Evolutionary conservation across 2,888 invertebrate species (phyloP).

Genomic region (Trachelus stipa): DNA sequence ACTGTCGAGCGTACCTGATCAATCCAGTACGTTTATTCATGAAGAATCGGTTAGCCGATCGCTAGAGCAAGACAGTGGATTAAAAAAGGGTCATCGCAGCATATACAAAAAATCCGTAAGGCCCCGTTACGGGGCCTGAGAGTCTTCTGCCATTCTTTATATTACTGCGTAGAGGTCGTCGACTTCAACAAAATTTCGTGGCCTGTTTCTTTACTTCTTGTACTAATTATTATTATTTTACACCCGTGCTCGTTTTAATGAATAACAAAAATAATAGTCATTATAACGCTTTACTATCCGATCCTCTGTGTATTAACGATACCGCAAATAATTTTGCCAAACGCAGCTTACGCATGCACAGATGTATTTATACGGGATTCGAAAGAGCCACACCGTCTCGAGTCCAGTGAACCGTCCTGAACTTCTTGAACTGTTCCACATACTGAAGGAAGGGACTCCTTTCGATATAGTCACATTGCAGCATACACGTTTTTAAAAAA

Average conservation of each 20-base stretch:
- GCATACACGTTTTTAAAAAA: neutral
- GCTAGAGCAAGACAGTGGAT: neutral
- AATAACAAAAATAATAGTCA: neutral
- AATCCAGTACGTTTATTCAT: neutral
- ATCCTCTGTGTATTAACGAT: neutral
- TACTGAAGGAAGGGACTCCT: neutral
- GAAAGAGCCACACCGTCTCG: neutral
- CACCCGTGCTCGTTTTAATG: neutral
- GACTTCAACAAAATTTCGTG: neutral
- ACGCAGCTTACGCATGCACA: neutral
- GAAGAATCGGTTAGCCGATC: constrained; percentile 1
- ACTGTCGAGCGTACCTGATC: neutral
- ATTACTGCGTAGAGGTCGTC: constrained; percentile 5
- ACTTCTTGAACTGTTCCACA: neutral
- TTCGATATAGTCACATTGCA: neutral
- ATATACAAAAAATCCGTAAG: neutral
- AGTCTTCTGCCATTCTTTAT: neutral
- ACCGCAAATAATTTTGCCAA: neutral
- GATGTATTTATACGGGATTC: neutral
- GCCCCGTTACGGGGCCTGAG: neutral
- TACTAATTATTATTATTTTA: neutral
- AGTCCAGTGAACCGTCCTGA: neutral
- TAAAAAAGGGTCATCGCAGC: neutral
- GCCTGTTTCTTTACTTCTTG: neutral
- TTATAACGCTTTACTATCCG: neutral